phyloP scores from a whole-genome alignment of 53 echinoderm and acorn worm species.

The Patiria pectinifera region DNA sequence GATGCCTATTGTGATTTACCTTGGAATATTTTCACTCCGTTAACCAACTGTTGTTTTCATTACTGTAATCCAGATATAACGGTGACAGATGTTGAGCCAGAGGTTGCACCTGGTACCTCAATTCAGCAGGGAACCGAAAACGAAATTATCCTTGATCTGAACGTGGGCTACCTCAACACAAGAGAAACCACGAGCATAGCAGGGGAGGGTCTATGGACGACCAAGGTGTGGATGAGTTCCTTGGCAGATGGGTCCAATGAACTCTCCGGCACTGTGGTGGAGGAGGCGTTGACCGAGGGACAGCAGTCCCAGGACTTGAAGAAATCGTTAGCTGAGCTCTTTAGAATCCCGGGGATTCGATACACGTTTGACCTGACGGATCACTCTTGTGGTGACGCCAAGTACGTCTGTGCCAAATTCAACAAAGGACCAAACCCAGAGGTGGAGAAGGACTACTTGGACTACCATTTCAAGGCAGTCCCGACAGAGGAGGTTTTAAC shows the following conservation, averaged over 20 bases:
- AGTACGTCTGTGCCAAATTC: slow-evolving; percentile 77
- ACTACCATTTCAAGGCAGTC: slow-evolving; percentile 66
- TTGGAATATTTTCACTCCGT: too few species aligned
- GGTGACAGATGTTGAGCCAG: slow-evolving; percentile 46
- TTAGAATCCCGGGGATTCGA: slow-evolving; percentile 66
- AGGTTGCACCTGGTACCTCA: neutral
- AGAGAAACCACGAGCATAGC: slow-evolving; percentile 60
- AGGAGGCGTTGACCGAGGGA: slow-evolving; percentile 64
- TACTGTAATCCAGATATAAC: slow-evolving; percentile 54
- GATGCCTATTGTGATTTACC: too few species aligned
- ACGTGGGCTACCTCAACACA: slow-evolving; percentile 57
- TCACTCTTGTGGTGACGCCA: slow-evolving; percentile 70
- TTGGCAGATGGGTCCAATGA: slow-evolving; percentile 64
- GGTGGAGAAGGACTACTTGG: slow-evolving; percentile 29
- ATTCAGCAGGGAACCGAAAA: slow-evolving; percentile 17
- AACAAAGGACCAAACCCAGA: slow-evolving; percentile 69
- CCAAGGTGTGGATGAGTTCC: slow-evolving; percentile 72
- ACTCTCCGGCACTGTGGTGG: slow-evolving; percentile 51
- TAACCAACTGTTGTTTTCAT: too few species aligned
- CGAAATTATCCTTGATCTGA: slow-evolving; percentile 62
- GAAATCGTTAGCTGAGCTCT: slow-evolving; percentile 16
- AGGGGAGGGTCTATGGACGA: slow-evolving; percentile 81
- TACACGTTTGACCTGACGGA: slow-evolving; percentile 77
- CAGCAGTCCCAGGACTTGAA: slow-evolving; percentile 53
- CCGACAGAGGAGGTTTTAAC: slow-evolving; percentile 69